Evolutionary conservation across 2,888 invertebrate genomes (phyloP).

Genomic region (Pemphredon lugubris): DNA sequence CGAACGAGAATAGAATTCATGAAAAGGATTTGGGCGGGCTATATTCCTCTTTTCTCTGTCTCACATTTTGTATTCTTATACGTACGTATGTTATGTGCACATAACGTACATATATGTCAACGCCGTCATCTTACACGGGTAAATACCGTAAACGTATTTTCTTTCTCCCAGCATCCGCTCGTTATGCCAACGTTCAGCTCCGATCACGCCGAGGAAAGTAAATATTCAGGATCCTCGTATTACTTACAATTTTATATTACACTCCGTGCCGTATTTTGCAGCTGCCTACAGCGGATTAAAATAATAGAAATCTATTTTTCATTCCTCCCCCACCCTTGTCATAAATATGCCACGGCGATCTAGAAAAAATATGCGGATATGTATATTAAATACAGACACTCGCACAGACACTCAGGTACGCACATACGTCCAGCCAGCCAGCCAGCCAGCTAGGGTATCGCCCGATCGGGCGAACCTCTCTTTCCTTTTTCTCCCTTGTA

Average conservation of each 20-base stretch:
- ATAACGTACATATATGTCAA: slow-evolving; percentile 3
- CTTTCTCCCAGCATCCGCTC: background rate
- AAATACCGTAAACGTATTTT: slow-evolving; percentile 1
- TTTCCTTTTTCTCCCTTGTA: no score
- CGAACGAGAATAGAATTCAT: slow-evolving; percentile 23
- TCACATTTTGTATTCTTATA: background rate
- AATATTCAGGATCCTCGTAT: slow-evolving; percentile 70
- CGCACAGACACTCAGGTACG: slow-evolving; percentile 54
- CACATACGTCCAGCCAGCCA: slow-evolving; percentile 31
- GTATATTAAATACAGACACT: slow-evolving; percentile 54
- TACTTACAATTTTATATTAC: slow-evolving; percentile 66
- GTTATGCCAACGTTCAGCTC: slow-evolving; percentile 6
- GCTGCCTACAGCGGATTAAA: slow-evolving; percentile 33
- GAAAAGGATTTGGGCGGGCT: slow-evolving; percentile 14
- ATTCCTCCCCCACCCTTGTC: slow-evolving; percentile 14
- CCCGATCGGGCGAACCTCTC: no score
- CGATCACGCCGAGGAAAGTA: slow-evolving; percentile 54
- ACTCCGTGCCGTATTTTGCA: slow-evolving; percentile 38
- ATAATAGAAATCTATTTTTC: slow-evolving; percentile 27
- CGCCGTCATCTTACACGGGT: slow-evolving; percentile 1
- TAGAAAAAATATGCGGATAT: slow-evolving; percentile 59
- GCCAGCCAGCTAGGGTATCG: no score
- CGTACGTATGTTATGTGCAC: background rate
- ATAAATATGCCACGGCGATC: slow-evolving; percentile 39
- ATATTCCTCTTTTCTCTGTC: background rate